Evolutionary conservation across 2,888 invertebrate species (phyloP).

Genomic region (Cephus sareptanus): DNA sequence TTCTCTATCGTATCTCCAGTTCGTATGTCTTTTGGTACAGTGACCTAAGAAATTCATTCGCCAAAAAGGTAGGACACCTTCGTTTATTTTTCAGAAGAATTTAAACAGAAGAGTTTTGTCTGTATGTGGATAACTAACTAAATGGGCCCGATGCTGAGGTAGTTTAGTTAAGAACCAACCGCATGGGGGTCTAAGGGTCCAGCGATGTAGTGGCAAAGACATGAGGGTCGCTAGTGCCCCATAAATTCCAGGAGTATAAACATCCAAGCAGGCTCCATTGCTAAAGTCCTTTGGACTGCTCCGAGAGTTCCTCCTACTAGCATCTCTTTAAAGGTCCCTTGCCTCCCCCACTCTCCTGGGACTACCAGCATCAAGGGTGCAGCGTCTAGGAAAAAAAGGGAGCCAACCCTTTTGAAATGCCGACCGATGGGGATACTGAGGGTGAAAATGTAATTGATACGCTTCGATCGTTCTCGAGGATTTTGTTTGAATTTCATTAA

Average conservation of each 20-base stretch:
- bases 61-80: neutral
- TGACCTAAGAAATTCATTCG: neutral
- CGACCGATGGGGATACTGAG: constrained; percentile 24
- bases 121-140: constrained; percentile 3
- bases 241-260: neutral
- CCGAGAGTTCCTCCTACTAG: neutral
- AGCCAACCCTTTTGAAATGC: constrained; percentile 8
- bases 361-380: neutral
- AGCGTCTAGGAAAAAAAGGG: neutral
- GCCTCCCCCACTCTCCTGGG: neutral
- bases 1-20: neutral
- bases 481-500: constrained; percentile 45
- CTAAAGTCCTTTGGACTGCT: neutral
- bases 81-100: neutral
- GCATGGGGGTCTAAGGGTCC: neutral
- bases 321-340: neutral
- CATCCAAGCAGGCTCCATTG: neutral
- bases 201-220: neutral
- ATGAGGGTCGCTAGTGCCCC: neutral
- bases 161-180: neutral
- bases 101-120: neutral
- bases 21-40: neutral
- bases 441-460: constrained; percentile 45
- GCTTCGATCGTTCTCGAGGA: constrained; percentile 26
- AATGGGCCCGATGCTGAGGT: neutral